Evolutionary conservation across 2,888 invertebrate genomes (phyloP).

Genomic region (Agrochola macilenta): DNA sequence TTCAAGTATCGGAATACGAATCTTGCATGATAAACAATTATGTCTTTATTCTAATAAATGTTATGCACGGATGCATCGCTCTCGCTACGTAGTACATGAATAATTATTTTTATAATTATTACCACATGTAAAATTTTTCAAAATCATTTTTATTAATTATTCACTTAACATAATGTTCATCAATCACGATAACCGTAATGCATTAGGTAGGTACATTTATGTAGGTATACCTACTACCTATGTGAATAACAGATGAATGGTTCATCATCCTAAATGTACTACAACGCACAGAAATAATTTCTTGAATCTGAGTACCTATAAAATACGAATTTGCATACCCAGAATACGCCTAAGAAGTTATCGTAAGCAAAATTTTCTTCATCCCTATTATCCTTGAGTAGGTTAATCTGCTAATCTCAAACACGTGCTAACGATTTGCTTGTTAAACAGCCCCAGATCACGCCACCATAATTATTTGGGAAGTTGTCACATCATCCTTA

Average conservation of each 20-base stretch:
- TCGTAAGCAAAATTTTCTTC: neutral
- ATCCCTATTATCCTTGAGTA: neutral
- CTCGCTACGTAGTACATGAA: neutral
- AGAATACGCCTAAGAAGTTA: neutral
- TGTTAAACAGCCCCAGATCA: slow-evolving; percentile 13
- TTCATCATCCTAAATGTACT: neutral
- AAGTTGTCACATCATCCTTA: slow-evolving; percentile 33
- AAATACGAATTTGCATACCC: slow-evolving; percentile 1
- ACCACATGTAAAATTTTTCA: neutral
- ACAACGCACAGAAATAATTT: neutral
- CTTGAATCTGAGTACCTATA: neutral
- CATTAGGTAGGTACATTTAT: neutral
- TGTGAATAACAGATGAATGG: neutral
- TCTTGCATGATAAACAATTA: too few relatives aligned
- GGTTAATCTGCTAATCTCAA: neutral
- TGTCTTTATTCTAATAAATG: neutral
- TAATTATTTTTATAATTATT: slow-evolving; percentile 10
- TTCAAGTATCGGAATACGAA: too few relatives aligned
- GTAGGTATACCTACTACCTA: neutral
- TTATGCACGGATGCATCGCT: slow-evolving; percentile 11
- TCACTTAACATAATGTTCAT: neutral
- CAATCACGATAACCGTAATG: neutral
- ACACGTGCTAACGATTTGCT: slow-evolving; percentile 13
- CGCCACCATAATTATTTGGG: slow-evolving; percentile 40
- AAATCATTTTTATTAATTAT: slow-evolving; percentile 4